Conservation (phyloP, 2,888 invertebrate species). For the Plagodis dolabraria region DNA sequence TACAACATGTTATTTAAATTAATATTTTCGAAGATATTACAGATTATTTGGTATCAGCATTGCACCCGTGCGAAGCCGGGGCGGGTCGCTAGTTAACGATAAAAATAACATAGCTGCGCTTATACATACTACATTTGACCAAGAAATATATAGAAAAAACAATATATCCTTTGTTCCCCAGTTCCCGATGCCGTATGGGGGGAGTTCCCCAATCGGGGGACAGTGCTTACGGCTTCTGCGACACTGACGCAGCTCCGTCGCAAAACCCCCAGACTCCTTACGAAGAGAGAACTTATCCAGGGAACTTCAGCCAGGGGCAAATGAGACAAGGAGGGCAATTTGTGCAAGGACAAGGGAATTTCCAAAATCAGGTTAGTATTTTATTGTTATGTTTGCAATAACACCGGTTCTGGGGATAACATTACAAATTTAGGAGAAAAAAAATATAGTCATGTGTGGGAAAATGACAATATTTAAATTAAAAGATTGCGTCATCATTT, state of each 20-base stretch:
- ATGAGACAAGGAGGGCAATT: slow-evolving; percentile 4
- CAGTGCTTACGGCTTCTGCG: slow-evolving; percentile 92
- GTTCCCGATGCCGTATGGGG: slow-evolving; percentile 86
- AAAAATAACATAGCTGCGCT: no score
- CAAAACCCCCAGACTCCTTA: slow-evolving; percentile 42
- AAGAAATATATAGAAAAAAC: no score
- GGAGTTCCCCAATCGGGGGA: slow-evolving; percentile 89
- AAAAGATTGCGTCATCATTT: no score
- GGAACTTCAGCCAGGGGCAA: slow-evolving; percentile 37
- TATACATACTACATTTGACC: no score
- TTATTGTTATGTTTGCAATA: neutral
- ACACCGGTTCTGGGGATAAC: neutral
- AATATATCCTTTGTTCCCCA: slow-evolving; percentile 33
- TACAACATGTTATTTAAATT: no score
- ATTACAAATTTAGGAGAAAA: no score
- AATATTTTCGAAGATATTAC: no score
- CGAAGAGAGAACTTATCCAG: slow-evolving; percentile 59
- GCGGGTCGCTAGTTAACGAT: no score
- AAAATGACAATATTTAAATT: no score
- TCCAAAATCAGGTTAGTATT: slow-evolving; percentile 19
- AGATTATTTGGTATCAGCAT: no score
- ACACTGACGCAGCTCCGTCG: slow-evolving; percentile 60
- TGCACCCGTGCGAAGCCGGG: no score
- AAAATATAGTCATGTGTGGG: no score
- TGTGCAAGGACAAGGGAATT: slow-evolving; percentile 10